Conservation (phyloP, 2,797 vertebrate genomes). For the Gymnoscopelus braueri region DNA sequence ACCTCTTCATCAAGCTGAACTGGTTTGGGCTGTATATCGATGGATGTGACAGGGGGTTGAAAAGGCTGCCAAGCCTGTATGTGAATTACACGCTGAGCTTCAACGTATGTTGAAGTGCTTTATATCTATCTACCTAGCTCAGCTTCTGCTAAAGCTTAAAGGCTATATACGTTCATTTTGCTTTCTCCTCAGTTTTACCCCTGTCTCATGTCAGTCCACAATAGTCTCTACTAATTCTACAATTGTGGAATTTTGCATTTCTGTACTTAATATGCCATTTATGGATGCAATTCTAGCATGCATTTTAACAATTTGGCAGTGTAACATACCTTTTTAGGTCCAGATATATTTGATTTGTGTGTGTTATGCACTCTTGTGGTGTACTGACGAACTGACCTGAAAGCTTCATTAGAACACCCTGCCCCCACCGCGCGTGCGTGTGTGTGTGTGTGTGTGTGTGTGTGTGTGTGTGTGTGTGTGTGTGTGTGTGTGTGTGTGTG, state of each 20-base stretch:
- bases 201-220: conserved; percentile 13
- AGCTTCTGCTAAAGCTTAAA: conserved; percentile 34
- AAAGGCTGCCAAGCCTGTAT: conserved; percentile 26
- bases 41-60: conserved; percentile 27
- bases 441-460: too few species aligned
- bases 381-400: background rate
- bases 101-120: conserved; percentile 43
- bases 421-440: too few species aligned
- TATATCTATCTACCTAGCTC: conserved; percentile 42
- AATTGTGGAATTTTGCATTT: too few species aligned
- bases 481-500: too few species aligned
- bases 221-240: background rate
- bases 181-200: conserved; percentile 62
- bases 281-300: background rate
- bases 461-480: too few species aligned
- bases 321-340: background rate
- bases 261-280: too few species aligned
- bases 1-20: conserved; percentile 16
- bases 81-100: too few species aligned
- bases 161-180: conserved; percentile 31
- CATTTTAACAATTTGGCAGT: background rate
- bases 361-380: background rate
- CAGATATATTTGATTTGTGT: background rate
- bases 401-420: background rate
- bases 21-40: conserved; percentile 49